Evolutionary conservation across 2,888 invertebrate genomes (phyloP).

Genomic region (Tolmerus cingulatus): DNA sequence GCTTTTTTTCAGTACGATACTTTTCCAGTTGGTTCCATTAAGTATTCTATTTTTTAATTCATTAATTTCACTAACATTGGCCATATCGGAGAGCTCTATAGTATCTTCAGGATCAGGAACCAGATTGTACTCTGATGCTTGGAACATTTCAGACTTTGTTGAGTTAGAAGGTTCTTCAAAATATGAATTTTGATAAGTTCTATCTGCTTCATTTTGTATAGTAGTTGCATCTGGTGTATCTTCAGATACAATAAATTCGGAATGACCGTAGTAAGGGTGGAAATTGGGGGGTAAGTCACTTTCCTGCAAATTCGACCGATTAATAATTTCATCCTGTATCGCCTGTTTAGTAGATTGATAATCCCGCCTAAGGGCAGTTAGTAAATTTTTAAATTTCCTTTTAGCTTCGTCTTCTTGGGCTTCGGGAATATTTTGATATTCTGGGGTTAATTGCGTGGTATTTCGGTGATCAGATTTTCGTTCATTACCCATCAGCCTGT

Average conservation of each 20-base stretch:
- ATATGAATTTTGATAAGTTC: conserved; percentile 52
- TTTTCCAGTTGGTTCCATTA: conserved; percentile 50
- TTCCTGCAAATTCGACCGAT: conserved; percentile 48
- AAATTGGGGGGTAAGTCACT: conserved; percentile 43
- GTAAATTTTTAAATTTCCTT: conserved; percentile 52
- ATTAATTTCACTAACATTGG: conserved; percentile 50
- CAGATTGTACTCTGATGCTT: conserved; percentile 32
- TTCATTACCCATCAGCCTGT: neutral
- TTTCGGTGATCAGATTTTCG: neutral
- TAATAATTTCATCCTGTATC: neutral
- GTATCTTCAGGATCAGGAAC: conserved; percentile 45
- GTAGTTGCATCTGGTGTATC: neutral
- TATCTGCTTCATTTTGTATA: conserved; percentile 30
- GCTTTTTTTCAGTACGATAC: conserved; percentile 47
- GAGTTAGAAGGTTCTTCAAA: conserved; percentile 51
- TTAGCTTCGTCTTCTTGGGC: conserved; percentile 37
- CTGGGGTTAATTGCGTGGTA: neutral
- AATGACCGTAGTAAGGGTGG: neutral
- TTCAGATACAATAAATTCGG: neutral
- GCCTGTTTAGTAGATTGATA: conserved; percentile 45
- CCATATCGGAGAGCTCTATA: conserved; percentile 51
- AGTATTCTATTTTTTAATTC: conserved; percentile 50
- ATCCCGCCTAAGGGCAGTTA: conserved; percentile 57
- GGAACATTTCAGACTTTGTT: conserved; percentile 49
- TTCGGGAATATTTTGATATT: conserved; percentile 37